These are phyloP conservation scores for Strigops habroptila DNA, from an alignment of 2,113 vertebrate species.

Conservation along the genomic window DNA sequence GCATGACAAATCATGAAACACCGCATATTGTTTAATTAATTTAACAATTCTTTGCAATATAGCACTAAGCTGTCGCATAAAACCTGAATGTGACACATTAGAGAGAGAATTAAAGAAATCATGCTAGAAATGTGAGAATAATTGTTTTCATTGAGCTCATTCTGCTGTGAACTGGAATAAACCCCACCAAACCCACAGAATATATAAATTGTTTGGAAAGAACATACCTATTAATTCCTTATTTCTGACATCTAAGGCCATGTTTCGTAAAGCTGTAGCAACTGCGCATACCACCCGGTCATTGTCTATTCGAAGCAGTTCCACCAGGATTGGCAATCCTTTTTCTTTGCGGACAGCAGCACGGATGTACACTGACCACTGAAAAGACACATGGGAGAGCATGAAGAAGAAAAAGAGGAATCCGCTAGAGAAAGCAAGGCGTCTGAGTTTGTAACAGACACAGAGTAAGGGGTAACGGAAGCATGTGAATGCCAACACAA, in stretches of 20 bases:
- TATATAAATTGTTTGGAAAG: neutral
- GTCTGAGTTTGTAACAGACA: neutral
- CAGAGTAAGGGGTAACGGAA: neutral
- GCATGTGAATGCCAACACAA: neutral
- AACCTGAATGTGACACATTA: neutral
- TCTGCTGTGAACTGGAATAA: neutral
- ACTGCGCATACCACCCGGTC: slow-evolving; percentile 98
- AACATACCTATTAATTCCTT: slow-evolving; percentile 96
- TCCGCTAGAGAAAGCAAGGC: neutral
- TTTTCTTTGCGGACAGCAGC: slow-evolving; percentile 98
- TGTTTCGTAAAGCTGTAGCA: slow-evolving; percentile 96
- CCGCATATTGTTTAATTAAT: neutral
- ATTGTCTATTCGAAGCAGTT: slow-evolving; percentile 96
- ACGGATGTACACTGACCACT: slow-evolving; percentile 98
- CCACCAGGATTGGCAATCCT: slow-evolving; percentile 95
- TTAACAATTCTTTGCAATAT: neutral
- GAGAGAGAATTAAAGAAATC: neutral
- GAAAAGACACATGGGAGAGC: neutral
- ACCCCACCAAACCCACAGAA: neutral
- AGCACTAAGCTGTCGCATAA: neutral
- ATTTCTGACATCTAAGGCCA: slow-evolving; percentile 98
- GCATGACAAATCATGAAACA: neutral
- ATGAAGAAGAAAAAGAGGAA: neutral
- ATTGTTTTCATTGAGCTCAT: neutral
- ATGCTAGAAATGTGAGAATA: neutral